Base-by-base conservation (phyloP, 2,888 invertebrate genomes). In the Leucophenga montana region DNA sequence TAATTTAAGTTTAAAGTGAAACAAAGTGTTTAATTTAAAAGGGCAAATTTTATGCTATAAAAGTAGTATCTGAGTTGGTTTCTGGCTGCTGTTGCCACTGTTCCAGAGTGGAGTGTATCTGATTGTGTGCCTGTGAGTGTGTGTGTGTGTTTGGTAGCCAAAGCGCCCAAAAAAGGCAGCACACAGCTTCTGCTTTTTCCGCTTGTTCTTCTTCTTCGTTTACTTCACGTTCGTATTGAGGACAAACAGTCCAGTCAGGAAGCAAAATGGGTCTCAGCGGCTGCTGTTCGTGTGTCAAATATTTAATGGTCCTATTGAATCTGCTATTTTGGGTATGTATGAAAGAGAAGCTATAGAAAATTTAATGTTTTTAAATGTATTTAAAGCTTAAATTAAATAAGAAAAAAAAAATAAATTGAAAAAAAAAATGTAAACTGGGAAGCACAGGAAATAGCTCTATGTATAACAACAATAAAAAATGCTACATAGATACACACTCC, bases 201-300 rank as follows among this genome's bases (percentile, higher is more conserved):
- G 8, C 39, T 8, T 39, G 4, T 8, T 39, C 39, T 8, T 39
- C 39, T 39, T 39, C 11, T 39, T 8, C 11, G 39, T 39, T 11
- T 39, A 11, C 1, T 39, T 11, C 39, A 8, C 39, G 27, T 8
- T 39, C 39, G 39, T 39, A 53, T 53, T 53, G 59, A 59, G 18
- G 59, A 50, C n/a, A 72, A n/a, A 11, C 39, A 39, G 11, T 39
- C 39, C 39, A 39, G 11, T 3, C 39, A 39, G 39, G 39, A 39
- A 8, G 1, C 39, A 84, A 86, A 78, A 88, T 88, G 88, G 88
- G 88, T 75, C 84, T 88, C 59, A 86, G 85, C 78, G 88, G 88
- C 72, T 88, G 88, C 80, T 88, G 88, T 84, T 85, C 86, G 69
- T 86, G 87, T 79, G 86, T 88, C 48, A 88, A 88, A 82, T 88